These are phyloP conservation scores for Perca flavescens DNA, from an alignment of 2,113 vertebrate species.

Conservation along the genomic window DNA sequence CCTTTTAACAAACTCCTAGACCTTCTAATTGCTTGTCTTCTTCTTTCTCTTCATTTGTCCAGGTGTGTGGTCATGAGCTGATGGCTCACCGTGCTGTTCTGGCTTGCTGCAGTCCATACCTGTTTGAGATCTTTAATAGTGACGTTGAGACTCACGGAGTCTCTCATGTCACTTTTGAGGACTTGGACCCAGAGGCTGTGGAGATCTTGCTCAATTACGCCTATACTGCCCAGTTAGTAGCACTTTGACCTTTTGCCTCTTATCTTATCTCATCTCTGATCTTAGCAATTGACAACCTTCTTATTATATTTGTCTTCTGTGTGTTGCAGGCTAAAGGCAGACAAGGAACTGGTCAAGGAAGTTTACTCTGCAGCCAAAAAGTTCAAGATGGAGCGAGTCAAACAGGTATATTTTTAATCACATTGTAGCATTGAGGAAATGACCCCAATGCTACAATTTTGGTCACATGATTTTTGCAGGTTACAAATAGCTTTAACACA, in stretches of 20 bases:
- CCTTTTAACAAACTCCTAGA: neutral
- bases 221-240: slow-evolving; percentile 97
- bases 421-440: too few relatives aligned
- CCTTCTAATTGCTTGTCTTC: neutral
- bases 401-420: slow-evolving; percentile 86
- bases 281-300: neutral
- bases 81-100: slow-evolving; percentile 96
- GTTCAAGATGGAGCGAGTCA: slow-evolving; percentile 98
- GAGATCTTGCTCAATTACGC: slow-evolving; percentile 98
- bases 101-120: slow-evolving; percentile 98
- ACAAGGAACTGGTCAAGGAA: slow-evolving; percentile 96
- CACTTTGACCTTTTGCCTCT: neutral
- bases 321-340: slow-evolving; percentile 91
- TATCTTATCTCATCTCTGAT: neutral
- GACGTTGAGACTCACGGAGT: slow-evolving; percentile 93
- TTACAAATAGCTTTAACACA: neutral
- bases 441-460: neutral
- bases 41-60: neutral
- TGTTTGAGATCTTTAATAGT: slow-evolving; percentile 99
- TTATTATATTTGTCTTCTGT: slow-evolving; percentile 7
- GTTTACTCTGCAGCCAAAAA: slow-evolving; percentile 98
- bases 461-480: neutral
- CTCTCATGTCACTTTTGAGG: slow-evolving; percentile 98
- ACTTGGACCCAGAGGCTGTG: slow-evolving; percentile 96
- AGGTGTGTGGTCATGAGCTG: slow-evolving; percentile 97